Evolutionary conservation across 1,140 invertebrate genomes (phyloP).

Genomic region (Anoplolepis gracilipes): DNA sequence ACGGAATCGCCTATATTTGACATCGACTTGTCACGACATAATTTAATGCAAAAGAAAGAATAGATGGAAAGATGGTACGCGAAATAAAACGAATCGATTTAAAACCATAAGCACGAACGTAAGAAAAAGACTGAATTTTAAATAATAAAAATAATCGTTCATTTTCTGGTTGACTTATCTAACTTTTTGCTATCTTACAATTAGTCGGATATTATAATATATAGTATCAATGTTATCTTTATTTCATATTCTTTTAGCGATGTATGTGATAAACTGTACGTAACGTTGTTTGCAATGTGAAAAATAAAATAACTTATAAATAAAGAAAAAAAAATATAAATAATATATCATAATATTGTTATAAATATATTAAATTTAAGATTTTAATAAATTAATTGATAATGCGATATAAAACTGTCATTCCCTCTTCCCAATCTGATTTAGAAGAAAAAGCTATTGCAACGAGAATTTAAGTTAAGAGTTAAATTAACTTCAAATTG

Average conservation of each 20-base stretch:
- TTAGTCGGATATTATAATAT: no score
- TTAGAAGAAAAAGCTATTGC: no score
- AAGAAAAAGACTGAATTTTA: neutral
- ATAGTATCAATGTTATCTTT: no score
- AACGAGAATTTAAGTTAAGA: neutral
- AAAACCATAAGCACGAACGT: conserved; percentile 39
- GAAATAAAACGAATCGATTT: conserved; percentile 23
- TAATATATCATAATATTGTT: no score
- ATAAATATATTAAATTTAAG: no score
- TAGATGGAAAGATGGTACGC: neutral
- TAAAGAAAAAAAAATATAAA: no score
- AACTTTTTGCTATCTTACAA: no score
- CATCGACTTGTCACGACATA: conserved; percentile 66
- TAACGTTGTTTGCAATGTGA: neutral
- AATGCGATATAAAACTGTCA: no score
- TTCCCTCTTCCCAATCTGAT: no score
- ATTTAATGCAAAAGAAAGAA: conserved; percentile 38
- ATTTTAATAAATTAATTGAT: no score
- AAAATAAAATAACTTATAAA: no score
- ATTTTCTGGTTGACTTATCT: conserved; percentile 40
- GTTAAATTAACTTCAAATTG: neutral
- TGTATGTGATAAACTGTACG: neutral
- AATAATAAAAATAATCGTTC: conserved; percentile 1
- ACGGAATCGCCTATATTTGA: conserved; percentile 54
- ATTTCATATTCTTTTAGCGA: no score